These are phyloP conservation scores for Chaitophorus viminalis DNA, from an alignment of 2,888 invertebrate species.

Conservation along the genomic window DNA sequence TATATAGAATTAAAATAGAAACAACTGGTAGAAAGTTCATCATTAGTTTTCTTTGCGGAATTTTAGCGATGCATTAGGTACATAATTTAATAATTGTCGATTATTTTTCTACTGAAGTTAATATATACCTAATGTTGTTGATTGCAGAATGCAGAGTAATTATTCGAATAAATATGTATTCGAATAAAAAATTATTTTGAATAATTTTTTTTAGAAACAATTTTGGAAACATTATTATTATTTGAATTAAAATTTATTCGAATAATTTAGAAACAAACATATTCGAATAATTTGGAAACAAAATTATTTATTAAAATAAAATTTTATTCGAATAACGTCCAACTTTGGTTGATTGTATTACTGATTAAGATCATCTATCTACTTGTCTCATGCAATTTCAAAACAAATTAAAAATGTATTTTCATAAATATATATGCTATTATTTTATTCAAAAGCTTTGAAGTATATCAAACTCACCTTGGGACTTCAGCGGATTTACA, in stretches of 20 bases:
- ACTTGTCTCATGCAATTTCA: slow-evolving; percentile 17
- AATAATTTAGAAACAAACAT: too few relatives aligned
- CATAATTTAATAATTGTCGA: background rate
- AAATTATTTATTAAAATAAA: too few relatives aligned
- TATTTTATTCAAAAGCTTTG: background rate
- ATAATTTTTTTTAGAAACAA: too few relatives aligned
- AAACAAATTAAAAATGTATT: slow-evolving; percentile 44
- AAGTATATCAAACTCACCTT: slow-evolving; percentile 72
- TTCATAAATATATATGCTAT: background rate
- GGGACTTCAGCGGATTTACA: slow-evolving; percentile 76
- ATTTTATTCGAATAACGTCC: too few relatives aligned
- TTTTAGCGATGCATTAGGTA: too few relatives aligned
- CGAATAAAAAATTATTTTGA: too few relatives aligned
- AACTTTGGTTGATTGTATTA: background rate
- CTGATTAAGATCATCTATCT: slow-evolving; percentile 8
- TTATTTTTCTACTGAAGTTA: background rate
- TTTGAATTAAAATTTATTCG: too few relatives aligned
- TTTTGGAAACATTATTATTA: too few relatives aligned
- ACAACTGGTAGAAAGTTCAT: background rate
- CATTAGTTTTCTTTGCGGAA: background rate
- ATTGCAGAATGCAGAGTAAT: too few relatives aligned
- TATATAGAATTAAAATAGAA: background rate
- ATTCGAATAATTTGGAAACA: too few relatives aligned
- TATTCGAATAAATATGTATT: too few relatives aligned
- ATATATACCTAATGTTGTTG: too few relatives aligned